Percentiles rank a stretch among this genome's conserved stretches.
Evolutionary conservation across 2,113 vertebrate species (phyloP).

Genomic region (Halcyon malimbica): DNA sequence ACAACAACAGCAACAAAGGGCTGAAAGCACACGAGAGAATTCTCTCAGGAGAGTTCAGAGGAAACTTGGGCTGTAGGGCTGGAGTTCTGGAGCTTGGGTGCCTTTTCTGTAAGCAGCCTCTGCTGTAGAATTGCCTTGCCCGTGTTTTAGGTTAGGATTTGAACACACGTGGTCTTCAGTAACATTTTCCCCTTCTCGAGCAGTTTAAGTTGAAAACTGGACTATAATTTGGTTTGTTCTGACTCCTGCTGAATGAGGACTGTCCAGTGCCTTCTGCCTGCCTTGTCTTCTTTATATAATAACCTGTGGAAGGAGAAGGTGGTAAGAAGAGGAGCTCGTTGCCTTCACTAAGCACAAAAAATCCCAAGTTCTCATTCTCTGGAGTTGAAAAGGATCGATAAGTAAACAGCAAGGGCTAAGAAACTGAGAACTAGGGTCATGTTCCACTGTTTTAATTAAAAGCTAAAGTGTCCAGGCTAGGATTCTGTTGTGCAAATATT

Average conservation of each 20-base stretch:
- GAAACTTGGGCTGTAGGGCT: neutral
- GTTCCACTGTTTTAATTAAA: neutral
- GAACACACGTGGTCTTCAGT: neutral
- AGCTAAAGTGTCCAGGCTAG: neutral
- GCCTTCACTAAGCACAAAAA: neutral
- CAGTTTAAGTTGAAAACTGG: neutral
- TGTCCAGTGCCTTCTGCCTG: neutral
- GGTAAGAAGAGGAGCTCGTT: neutral
- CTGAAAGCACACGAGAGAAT: neutral
- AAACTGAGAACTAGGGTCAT: neutral
- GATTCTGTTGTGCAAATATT: neutral
- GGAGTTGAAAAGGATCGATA: neutral
- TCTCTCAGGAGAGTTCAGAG: neutral
- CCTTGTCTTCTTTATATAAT: no score
- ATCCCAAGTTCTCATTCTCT: neutral
- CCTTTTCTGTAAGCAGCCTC: fast-evolving
- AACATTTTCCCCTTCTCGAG: neutral
- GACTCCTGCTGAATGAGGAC: neutral
- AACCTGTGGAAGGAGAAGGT: neutral
- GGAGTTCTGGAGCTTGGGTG: fast-evolving
- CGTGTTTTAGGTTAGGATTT: neutral
- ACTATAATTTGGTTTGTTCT: neutral
- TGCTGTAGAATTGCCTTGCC: neutral
- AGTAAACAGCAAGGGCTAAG: neutral
- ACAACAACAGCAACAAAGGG: neutral